Conservation (phyloP, 2,888 invertebrate genomes). For the Platycnemis pennipes region DNA sequence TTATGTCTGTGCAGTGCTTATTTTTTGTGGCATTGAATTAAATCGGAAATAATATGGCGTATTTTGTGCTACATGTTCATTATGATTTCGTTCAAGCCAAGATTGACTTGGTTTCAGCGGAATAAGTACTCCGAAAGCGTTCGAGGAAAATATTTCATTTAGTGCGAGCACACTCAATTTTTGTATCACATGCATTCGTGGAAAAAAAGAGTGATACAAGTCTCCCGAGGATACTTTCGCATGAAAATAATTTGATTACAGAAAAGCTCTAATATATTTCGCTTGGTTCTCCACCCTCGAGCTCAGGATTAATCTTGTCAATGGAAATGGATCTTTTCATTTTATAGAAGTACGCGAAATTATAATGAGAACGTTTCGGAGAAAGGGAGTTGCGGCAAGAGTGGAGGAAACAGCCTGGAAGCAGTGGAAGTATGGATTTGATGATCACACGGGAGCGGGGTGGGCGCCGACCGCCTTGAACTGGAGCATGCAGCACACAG, state of each 20-base stretch:
- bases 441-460: not conserved
- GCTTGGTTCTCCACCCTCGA: conserved; percentile 7
- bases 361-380: not conserved
- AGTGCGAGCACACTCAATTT: not conserved
- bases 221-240: not conserved
- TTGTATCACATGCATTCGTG: conserved; percentile 10
- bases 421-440: not conserved
- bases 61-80: not conserved
- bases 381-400: not conserved
- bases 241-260: conserved; percentile 49
- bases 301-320: conserved; percentile 37
- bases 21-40: not conserved
- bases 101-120: not conserved
- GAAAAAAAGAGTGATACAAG: not conserved
- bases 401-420: conserved; percentile 12
- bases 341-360: not conserved
- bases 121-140: not conserved
- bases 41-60: not conserved
- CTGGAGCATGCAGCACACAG: not conserved
- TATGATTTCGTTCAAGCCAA: not conserved
- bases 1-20: not conserved
- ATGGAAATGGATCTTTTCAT: not conserved
- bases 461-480: not conserved
- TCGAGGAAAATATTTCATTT: conserved; percentile 17
- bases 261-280: not conserved